These are phyloP conservation scores for Trypoxylon attenuatum DNA, from an alignment of 2,888 invertebrate species.

Conservation along the genomic window DNA sequence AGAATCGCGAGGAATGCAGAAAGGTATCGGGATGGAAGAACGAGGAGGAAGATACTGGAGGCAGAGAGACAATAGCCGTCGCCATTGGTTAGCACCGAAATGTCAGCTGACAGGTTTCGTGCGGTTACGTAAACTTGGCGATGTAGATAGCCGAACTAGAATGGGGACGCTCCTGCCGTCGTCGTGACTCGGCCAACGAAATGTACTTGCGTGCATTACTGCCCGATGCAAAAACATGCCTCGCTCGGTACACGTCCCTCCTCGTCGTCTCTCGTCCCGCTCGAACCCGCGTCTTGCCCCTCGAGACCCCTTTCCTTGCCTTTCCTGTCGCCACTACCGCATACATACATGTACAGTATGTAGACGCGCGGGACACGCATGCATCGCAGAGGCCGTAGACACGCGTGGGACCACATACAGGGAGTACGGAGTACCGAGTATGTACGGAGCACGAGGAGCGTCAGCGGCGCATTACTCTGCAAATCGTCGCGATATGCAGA, in stretches of 20 bases:
- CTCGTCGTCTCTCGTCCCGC: conserved; percentile 31
- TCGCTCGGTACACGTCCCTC: conserved; percentile 37
- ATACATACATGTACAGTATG: background rate
- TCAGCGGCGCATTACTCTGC: conserved; percentile 16
- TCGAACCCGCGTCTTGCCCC: too few species aligned
- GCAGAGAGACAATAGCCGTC: conserved; percentile 30
- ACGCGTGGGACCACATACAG: background rate
- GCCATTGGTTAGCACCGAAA: conserved; percentile 65
- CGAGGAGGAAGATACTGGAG: conserved; percentile 11
- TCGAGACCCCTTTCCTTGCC: background rate
- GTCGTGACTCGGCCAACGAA: conserved; percentile 62
- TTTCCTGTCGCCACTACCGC: background rate
- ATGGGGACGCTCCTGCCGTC: conserved; percentile 65
- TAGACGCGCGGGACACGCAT: background rate
- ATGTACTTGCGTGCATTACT: conserved; percentile 65
- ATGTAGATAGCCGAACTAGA: conserved; percentile 70
- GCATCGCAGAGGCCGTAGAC: background rate
- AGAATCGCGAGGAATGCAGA: conserved; percentile 1
- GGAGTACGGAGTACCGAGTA: background rate
- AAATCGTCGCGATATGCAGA: conserved; percentile 5
- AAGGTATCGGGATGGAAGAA: conserved; percentile 1
- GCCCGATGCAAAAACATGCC: conserved; percentile 63
- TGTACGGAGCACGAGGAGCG: background rate
- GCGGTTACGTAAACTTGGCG: conserved; percentile 71
- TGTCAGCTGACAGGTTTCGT: conserved; percentile 68